Evolutionary conservation across 92 coral and sea anemone genomes (phyloP), one percentile per base, ranked within the genome.

Genomic region (Pocillopora grandis): DNA sequence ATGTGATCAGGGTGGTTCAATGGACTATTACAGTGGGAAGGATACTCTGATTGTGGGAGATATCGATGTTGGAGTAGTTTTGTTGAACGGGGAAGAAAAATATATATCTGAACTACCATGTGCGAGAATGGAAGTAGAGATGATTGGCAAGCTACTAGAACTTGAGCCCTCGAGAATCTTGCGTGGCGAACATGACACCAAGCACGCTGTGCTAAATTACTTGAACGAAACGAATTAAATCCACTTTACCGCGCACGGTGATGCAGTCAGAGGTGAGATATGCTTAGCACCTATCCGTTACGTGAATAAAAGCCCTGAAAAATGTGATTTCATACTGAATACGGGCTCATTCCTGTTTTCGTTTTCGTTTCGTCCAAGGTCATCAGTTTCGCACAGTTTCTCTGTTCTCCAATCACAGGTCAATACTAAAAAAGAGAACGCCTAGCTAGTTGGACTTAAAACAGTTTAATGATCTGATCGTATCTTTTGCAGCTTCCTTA

Each of bases 191-290:
- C 48, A 67, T 23, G 72, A 36, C 72, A 67, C 72, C 17, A 67
- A 31, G 23, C 72, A 67, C 42, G 72, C 52, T 33, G 72, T 67
- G 72, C 23, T 67, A 37, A 37, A 31, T 2, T 37, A 67, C 14
- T 27, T 67, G 6, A 67, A 23, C 72, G 31, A 36, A 67, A 37
- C 12, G 49, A 67, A 37, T 13, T 23, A 71, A 12, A 76, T 76
- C 49, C 80, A 76, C 80, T 52, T 72, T 42, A 84, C 89, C 21
- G 85, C 89, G 15, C 89, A 78, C 49, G 89, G 85, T 5, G 79
- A 79, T 55, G 10, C 58, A 17, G 57, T 69, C 5, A 75, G 79
- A 20, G 89, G 77, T 56, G 85, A 85, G 48, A 85, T 85, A 77
- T 55, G 79, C 13, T 77, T 85, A 12, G 62, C 89, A 21, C 85